Base-by-base conservation (phyloP, 2,113 vertebrate genomes). In the Chascanopsetta lugubris region DNA sequence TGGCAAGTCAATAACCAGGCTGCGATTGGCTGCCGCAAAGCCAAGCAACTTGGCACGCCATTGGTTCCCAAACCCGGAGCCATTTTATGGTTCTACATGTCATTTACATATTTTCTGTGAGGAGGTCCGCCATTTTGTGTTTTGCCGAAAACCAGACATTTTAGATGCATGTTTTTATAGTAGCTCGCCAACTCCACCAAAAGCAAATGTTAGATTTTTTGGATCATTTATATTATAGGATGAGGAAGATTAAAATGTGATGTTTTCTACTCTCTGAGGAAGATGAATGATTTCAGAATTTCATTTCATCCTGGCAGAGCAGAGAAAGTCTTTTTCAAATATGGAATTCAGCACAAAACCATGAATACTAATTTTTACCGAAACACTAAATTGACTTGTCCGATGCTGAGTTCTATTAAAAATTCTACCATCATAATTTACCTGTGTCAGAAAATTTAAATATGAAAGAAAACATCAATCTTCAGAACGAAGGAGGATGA, bases 41-140 rank as follows among this genome's bases (percentile, higher is more conserved):
- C n/a, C n/a, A 15, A 58, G 32, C 8, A 0, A 47, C 6, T 15
- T 26, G 3, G 55, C 18, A 36, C 3, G 0, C 40, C n/a, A 83
- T 82, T 89, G 85, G 90, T 34, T 69, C 38, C 15, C 40, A 21
- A 76, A 64, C 36, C 57, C 34, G 85, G 45, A 80, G 88, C 86
- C 90, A 91, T 91, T 85, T 91, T 88, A 71, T 53, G 77, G 68
- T 65, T 69, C 45, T 20, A 20, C 34, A 6, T 64, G 58, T 4
- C 3, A 62, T 77, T 56, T 11, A n/a, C 50, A 55, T 54, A 47
- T 0, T 6, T 4, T 43, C 26, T 45, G 49, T 3, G n/a, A n/a
- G n/a, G n/a, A 24, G 22, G 48, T 1, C 76, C 78, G 38, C 88
- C 90, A 91, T 91, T 89, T 91, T 90, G 82, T 79, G 12, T 53